These are phyloP conservation scores for Drosophila quadrilineata DNA, from an alignment of 1,140 invertebrate genomes.

Conservation along the genomic window DNA sequence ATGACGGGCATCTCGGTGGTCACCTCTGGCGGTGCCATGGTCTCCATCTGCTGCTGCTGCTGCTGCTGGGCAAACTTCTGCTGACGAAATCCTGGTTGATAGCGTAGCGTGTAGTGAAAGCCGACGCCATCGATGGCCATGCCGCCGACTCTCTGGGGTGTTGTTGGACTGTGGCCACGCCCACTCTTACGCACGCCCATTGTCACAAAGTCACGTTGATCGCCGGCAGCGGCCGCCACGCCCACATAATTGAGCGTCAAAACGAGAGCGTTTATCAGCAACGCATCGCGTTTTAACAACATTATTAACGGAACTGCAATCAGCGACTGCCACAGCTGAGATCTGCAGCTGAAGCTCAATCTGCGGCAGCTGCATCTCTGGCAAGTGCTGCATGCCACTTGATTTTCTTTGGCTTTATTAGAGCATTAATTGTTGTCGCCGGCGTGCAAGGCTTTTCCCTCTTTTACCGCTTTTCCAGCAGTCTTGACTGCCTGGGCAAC, in stretches of 20 bases:
- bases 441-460: conserved; percentile 31
- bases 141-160: conserved; percentile 38
- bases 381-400: conserved; percentile 5
- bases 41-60: conserved; percentile 12
- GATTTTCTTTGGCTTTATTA: conserved; percentile 74
- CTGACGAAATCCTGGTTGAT: conserved; percentile 54
- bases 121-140: conserved; percentile 45
- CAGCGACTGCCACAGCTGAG: conserved; percentile 55
- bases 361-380: conserved; percentile 35
- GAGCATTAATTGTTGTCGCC: conserved; percentile 77
- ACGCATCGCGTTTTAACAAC: conserved; percentile 66
- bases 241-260: conserved; percentile 70
- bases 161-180: conserved; percentile 21
- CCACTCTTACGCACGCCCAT: conserved; percentile 39
- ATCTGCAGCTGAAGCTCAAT: conserved; percentile 9
- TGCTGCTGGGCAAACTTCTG: conserved; percentile 51
- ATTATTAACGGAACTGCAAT: conserved; percentile 76
- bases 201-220: conserved; percentile 60
- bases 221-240: conserved; percentile 32
- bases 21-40: conserved; percentile 5
- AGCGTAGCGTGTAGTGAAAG: conserved; percentile 54
- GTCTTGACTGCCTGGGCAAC: conserved; percentile 52
- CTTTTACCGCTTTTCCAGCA: too few relatives aligned
- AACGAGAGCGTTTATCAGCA: conserved; percentile 63
- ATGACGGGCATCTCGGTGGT: conserved; percentile 26